Base-by-base conservation (phyloP, 92 coral and sea anemone genomes). In the Heliopora coerulea region DNA sequence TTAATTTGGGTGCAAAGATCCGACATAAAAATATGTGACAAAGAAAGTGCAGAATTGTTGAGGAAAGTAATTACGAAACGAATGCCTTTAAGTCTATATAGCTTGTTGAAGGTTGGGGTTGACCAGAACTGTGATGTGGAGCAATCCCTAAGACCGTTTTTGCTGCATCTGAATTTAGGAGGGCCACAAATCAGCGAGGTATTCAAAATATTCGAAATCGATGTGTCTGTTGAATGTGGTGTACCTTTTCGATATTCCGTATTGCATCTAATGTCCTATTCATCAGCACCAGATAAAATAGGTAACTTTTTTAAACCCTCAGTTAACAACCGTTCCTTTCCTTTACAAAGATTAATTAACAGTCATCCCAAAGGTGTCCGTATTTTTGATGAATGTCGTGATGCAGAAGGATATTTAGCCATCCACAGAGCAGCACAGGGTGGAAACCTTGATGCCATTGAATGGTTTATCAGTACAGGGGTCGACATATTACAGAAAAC, bases 371-470 rank as follows among this genome's bases (percentile, higher is more conserved):
- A 37, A 37, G 74, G 79, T 19, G 41, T 27, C 25, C 31, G 37
- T 10, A 5, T 83, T n/a, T 35, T 83, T 19, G 69, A 84, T 49
- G 77, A 81, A 25, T 89, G 96, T 64, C 83, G 82, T 49, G 96
- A 87, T 58, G 81, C 61, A 14, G 89, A 90, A 25, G 91, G 91
- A 0, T 85, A 61, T 74, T 82, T 91, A 2, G 84, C 88, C 0
- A 63, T 87, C 8, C 96, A 87, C 44, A 41, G 91, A 52, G 96
- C 96, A 1, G 91, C 87, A 2, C 88, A 87, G 65, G 96, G 96
- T 0, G 89, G 87, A 3, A 90, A 90, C 54, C 19, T 84, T 2
- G 65, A 68, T 6, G 78, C 75, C 0, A 57, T 90, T 0, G 73
- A 79, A 15, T 65, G 5, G 48, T 73, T 90, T 29, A 63, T 83